A percentile compares a stretch with the other conserved stretches of the same genome.
phyloP scores from a whole-genome alignment of 2,113 vertebrate species.

The Notothenia rossii region DNA sequence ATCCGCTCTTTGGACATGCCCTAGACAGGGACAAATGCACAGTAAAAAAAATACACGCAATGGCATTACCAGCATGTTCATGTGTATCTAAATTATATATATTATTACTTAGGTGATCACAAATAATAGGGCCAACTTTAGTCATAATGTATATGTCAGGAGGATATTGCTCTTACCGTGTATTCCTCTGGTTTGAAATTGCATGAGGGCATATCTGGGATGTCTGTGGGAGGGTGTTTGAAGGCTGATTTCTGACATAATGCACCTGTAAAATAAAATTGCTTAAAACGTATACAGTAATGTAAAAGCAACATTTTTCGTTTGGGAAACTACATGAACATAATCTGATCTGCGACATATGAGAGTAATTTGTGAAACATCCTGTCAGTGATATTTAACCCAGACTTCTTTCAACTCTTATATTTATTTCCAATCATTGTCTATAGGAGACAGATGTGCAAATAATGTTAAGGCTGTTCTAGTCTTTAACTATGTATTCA shows the following conservation, averaged over 20 bases:
- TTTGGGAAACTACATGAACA: neutral
- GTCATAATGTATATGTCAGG: neutral
- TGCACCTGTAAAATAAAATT: conserved; percentile 68
- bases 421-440: neutral
- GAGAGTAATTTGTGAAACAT: neutral
- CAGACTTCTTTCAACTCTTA: neutral
- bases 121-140: neutral
- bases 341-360: neutral
- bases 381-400: neutral
- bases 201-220: conserved; percentile 89
- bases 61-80: neutral
- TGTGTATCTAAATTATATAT: neutral
- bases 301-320: neutral
- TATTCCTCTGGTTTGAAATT: conserved; percentile 89
- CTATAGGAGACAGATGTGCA: neutral
- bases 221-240: conserved; percentile 58
- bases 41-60: neutral
- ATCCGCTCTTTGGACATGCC: conserved; percentile 82
- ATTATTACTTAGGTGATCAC: neutral
- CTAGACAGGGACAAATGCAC: conserved; percentile 55
- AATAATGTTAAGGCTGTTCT: neutral
- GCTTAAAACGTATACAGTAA: neutral
- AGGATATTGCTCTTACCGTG: conserved; percentile 77
- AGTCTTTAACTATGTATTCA: neutral
- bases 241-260: conserved; percentile 77